Evolutionary conservation across 2,113 vertebrate genomes (phyloP), one percentile per base, ranked within the genome.

Genomic region (Leptocoma aspasia): DNA sequence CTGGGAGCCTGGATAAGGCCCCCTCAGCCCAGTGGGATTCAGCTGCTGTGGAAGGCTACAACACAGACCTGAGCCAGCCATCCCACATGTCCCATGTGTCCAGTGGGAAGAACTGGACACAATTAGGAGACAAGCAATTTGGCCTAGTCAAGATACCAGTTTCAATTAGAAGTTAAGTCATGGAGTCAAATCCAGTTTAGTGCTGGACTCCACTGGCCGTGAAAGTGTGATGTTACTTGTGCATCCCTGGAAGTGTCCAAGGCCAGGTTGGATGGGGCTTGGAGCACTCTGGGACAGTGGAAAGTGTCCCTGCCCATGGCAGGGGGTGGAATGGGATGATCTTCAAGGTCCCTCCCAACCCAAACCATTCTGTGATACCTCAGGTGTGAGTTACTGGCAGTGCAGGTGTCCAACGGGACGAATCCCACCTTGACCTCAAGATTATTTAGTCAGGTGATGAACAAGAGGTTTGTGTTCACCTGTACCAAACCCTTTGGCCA

Each of bases 211-310:
- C 13, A 6, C 19, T 9, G 14, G 16, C 23, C 77, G 18, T 33
- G 23, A 1, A 31, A 75, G 23, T 5, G 1, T 17, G 20, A 60
- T 3, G 10, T 4, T 49, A 1, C 18, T 26, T 57, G 59, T 37
- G 39, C 33, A 45, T 39, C 39, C 39, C 69, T 75, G 61, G 21
- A 1, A 75, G 30, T 31, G 54, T 4, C 30, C 78, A 68, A 22
- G 0, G 11, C 53, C 53, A 68, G 61, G 61, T 0, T 82, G 87
- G 53, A 41, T 0, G 0, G n/a, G 15, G 30, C 21, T 54, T 53
- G 70, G 47, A 82, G 26, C 41, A 76, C 0, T 24, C n/a, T 54
- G 87, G 47, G 16, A 14, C 5, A 13, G 16, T 19, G n/a, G 61
- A 4, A 76, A 20, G 11, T 68, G 61, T 31, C 45, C 37, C 27